Conservation (phyloP, 2,113 vertebrate species). For the Ursus arctos region DNA sequence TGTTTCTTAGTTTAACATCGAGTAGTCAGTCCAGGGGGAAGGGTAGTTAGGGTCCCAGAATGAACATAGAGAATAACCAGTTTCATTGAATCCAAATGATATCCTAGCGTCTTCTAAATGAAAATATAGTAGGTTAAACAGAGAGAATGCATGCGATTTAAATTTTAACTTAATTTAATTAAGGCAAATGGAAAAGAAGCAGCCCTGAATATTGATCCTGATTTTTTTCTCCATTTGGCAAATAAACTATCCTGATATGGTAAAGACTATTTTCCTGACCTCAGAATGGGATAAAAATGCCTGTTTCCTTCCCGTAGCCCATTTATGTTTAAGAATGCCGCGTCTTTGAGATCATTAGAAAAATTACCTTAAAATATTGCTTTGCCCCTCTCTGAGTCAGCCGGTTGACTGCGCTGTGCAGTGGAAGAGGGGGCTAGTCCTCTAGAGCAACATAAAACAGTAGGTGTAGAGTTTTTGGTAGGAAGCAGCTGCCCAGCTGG, state of each 20-base stretch:
- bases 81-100: conserved; percentile 8
- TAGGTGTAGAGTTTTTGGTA: not conserved
- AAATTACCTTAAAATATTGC: not conserved
- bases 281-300: not conserved
- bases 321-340: not conserved
- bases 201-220: not conserved
- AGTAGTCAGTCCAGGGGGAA: not conserved
- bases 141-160: not conserved
- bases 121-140: not conserved
- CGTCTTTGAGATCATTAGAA: not conserved
- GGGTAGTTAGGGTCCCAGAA: not conserved
- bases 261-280: not conserved
- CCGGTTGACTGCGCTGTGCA: not conserved
- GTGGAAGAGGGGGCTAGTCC: not conserved
- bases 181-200: conserved; percentile 16
- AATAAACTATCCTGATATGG: not conserved
- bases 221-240: not conserved
- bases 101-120: not conserved
- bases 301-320: not conserved
- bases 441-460: not conserved
- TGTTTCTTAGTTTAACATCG: conserved; percentile 39
- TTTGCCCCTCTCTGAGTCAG: not conserved
- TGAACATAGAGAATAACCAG: not conserved
- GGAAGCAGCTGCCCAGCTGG: not conserved
- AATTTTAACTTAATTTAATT: conserved; percentile 7